Conservation (phyloP, 2,888 invertebrate genomes). For the Chironomus riparius region DNA sequence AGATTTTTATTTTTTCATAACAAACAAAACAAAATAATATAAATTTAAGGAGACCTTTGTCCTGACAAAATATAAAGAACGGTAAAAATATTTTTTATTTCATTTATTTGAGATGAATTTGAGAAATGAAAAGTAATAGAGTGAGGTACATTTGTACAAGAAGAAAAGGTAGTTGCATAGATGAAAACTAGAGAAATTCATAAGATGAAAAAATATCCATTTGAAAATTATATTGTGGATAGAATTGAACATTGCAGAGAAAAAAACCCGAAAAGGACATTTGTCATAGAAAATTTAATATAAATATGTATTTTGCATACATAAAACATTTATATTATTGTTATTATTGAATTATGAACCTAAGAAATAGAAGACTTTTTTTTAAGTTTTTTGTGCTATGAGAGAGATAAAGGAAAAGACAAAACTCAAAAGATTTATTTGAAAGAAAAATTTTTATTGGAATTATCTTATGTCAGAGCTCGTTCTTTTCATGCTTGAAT, state of each 20-base stretch:
- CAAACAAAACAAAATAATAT: too few species aligned
- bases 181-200: background rate
- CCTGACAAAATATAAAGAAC: too few species aligned
- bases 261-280: constrained; percentile 13
- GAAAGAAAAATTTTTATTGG: background rate
- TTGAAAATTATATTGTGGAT: constrained; percentile 9
- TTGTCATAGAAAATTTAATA: constrained; percentile 22
- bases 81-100: too few species aligned
- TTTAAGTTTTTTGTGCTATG: background rate
- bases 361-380: background rate
- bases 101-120: too few species aligned
- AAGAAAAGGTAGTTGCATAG: background rate
- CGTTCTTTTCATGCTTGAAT: background rate
- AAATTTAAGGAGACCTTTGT: too few species aligned
- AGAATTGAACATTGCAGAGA: background rate
- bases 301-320: constrained; percentile 18
- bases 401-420: background rate
- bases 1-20: too few species aligned
- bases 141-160: background rate
- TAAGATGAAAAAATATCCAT: constrained; percentile 3
- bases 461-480: background rate
- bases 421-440: background rate
- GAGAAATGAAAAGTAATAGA: too few species aligned
- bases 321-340: constrained; percentile 18
- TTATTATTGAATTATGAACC: constrained; percentile 19